These are phyloP conservation scores for Mayetiola destructor DNA, from an alignment of 2,888 invertebrate species.

Conservation along the genomic window DNA sequence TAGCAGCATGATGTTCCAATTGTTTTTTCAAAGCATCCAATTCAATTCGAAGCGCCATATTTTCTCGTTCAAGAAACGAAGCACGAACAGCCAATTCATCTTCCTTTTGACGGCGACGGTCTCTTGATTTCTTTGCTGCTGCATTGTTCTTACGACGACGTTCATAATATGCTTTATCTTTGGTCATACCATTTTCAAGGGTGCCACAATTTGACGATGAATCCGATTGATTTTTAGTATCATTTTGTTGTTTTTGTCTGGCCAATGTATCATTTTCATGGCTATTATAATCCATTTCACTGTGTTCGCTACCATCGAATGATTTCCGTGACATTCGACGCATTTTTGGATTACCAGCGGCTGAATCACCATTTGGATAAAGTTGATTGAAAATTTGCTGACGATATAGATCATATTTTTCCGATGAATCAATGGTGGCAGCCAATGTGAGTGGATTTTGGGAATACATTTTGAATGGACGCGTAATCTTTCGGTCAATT, in stretches of 20 bases:
- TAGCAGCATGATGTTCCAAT: not conserved
- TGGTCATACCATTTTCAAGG: constrained; percentile 23
- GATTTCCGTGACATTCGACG: constrained; percentile 36
- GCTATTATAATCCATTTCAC: not conserved
- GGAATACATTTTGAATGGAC: constrained; percentile 59
- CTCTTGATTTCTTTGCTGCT: constrained; percentile 87
- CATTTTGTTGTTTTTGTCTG: not conserved
- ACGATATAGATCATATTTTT: constrained; percentile 57
- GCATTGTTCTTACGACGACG: constrained; percentile 83
- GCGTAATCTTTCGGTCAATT: constrained; percentile 34
- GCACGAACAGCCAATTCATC: constrained; percentile 83
- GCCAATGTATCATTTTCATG: not conserved
- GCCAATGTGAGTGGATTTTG: constrained; percentile 49
- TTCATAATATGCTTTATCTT: constrained; percentile 78
- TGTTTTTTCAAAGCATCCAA: constrained; percentile 32
- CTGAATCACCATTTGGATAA: constrained; percentile 43
- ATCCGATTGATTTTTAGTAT: not conserved
- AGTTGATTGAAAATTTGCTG: constrained; percentile 52
- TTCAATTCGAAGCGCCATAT: constrained; percentile 59
- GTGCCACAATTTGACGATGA: not conserved
- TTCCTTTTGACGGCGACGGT: constrained; percentile 77
- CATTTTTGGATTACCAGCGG: constrained; percentile 54
- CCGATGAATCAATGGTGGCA: constrained; percentile 41
- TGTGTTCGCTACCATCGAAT: not conserved
- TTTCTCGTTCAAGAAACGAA: constrained; percentile 74